Conservation (phyloP, 2,888 invertebrate species). For the Dicycla oo region DNA sequence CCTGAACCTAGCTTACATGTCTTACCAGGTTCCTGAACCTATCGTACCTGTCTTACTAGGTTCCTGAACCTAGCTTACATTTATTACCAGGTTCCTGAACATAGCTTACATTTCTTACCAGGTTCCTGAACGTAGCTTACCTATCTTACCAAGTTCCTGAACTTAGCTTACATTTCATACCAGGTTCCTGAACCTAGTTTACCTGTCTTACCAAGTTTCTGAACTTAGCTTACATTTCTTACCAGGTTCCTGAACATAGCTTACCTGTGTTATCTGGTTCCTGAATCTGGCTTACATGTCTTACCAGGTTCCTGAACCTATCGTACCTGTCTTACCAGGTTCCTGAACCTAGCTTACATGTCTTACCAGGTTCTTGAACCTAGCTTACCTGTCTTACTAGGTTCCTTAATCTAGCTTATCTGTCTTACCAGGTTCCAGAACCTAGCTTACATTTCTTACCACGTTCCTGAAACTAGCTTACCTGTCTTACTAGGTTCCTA, state of each 20-base stretch:
- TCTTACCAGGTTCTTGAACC: not conserved
- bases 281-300: too few relatives aligned
- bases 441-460: too few relatives aligned
- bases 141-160: not conserved
- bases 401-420: conserved; percentile 9
- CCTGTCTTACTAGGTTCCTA: not conserved
- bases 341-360: conserved; percentile 7
- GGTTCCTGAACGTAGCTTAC: conserved; percentile 12
- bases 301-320: too few relatives aligned
- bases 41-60: conserved; percentile 1
- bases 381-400: too few relatives aligned
- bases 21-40: conserved; percentile 4
- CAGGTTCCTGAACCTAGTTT: conserved; percentile 11
- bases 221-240: too few relatives aligned
- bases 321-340: too few relatives aligned
- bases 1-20: too few relatives aligned
- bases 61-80: too few relatives aligned
- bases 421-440: not conserved
- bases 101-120: too few relatives aligned
- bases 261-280: conserved; percentile 2
- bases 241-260: conserved; percentile 2
- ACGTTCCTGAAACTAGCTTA: conserved; percentile 15
- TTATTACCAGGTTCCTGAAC: too few relatives aligned
- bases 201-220: not conserved
- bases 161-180: too few relatives aligned